These are phyloP conservation scores for Oegoconia quadripuncta DNA, from an alignment of 2,888 invertebrate species.

Conservation along the genomic window DNA sequence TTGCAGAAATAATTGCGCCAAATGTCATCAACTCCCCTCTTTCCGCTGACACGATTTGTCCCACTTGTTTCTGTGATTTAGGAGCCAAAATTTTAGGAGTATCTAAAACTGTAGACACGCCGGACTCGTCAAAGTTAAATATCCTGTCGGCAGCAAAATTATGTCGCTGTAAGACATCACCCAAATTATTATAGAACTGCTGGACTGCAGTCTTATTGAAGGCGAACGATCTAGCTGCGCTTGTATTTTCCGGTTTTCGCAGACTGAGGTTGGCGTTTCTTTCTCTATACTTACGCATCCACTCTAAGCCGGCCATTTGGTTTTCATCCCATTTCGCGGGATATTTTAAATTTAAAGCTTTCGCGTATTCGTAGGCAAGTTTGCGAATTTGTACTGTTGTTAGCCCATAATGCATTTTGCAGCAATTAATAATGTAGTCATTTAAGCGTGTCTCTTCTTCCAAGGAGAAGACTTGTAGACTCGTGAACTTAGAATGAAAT, in stretches of 20 bases:
- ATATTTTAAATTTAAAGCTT: constrained; percentile 22
- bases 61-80: constrained; percentile 25
- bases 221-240: constrained; percentile 27
- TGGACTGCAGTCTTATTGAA: constrained; percentile 26
- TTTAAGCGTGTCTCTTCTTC: constrained; percentile 21
- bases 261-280: constrained; percentile 20
- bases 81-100: constrained; percentile 20
- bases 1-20: constrained; percentile 24
- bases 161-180: constrained; percentile 11
- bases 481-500: constrained; percentile 20
- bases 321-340: constrained; percentile 22
- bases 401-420: constrained; percentile 24
- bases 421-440: constrained; percentile 18
- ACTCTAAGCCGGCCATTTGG: constrained; percentile 16
- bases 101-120: constrained; percentile 18
- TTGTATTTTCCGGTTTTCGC: constrained; percentile 34
- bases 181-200: constrained; percentile 23
- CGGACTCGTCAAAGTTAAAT: constrained; percentile 21
- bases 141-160: constrained; percentile 18
- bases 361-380: constrained; percentile 24
- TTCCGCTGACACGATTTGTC: constrained; percentile 29
- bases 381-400: constrained; percentile 18
- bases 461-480: constrained; percentile 19
- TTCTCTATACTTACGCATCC: constrained; percentile 9
- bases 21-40: constrained; percentile 26